phyloP scores from a whole-genome alignment of 2,888 invertebrate genomes.

The Calameuta idolon region DNA sequence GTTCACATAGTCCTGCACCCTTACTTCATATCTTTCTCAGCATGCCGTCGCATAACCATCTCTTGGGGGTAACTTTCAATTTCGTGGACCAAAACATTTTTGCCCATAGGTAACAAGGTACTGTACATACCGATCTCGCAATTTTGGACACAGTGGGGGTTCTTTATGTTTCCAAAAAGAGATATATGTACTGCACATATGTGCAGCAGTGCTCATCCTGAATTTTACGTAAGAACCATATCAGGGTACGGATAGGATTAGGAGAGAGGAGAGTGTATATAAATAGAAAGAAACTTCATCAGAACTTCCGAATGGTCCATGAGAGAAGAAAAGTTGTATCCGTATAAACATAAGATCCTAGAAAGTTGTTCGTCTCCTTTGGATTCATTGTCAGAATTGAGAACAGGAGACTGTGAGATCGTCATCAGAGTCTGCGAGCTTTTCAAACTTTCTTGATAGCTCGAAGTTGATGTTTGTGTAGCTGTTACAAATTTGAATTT shows the following conservation, averaged over 20 bases:
- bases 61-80: background rate
- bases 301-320: background rate
- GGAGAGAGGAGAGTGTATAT: background rate
- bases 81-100: background rate
- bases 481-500: background rate
- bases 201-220: background rate
- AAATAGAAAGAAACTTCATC: background rate
- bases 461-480: background rate
- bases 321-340: background rate
- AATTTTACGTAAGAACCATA: background rate
- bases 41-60: constrained; percentile 22
- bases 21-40: constrained; percentile 34
- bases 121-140: background rate
- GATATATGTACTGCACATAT: background rate
- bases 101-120: background rate
- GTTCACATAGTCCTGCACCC: constrained; percentile 28
- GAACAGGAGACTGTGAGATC: background rate
- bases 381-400: background rate
- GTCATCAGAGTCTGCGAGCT: background rate
- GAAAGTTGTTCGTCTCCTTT: background rate
- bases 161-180: background rate
- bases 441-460: background rate
- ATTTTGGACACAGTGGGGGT: background rate
- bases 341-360: background rate
- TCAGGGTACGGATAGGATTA: background rate